Evolutionary conservation across 1,140 invertebrate species (phyloP), one percentile per base, ranked within the genome.

Genomic region (Notospermus geniculatus): DNA sequence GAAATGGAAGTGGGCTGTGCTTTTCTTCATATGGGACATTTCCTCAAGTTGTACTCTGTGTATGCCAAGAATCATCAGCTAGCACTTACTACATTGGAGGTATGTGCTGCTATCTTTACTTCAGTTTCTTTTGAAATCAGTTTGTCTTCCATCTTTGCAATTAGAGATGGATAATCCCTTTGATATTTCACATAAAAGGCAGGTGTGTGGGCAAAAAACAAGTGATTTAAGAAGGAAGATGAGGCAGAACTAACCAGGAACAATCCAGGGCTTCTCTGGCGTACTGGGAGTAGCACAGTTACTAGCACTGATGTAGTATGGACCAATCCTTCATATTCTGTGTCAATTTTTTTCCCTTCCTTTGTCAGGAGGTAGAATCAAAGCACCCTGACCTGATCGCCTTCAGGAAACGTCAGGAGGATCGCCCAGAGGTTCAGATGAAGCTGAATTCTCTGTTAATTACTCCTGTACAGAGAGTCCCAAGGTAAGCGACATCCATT

Each of bases 41-140:
- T 89, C 77, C 87, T 91, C 25, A 91, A 91, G 75, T 75, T 90
- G 17, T 91, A 91, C 70, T 89, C 89, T 2, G 86, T 87, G 1
- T 91, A 90, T 79, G 89, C 89, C 1, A 89, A 88, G 57, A 88
- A 89, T 71, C 90, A 89, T 76, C 86, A 86, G 65, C 83, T 84
- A 60, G 84, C 86, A 22, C 55, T 78, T 5, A 57, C 63, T 15
- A 67, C 71, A 29, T 56, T 80, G 25, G 71, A 78, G 70, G 78
- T 80, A 7, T 36, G 32, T 36, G 15, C 54, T 54, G 56, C 23
- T 63, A 2, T 32, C 1, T 54, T 11, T 60, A 15, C 19, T 28
- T 39, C 22, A 1, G 2, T 41, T 22, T n/a, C 25, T 54, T 19
- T 60, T 25, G n/a, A 22, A 50, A 59, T 29, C 2, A 71, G 87